Evolutionary conservation across 2,888 invertebrate species (phyloP).

Genomic region (Tanypteryx hageni): DNA sequence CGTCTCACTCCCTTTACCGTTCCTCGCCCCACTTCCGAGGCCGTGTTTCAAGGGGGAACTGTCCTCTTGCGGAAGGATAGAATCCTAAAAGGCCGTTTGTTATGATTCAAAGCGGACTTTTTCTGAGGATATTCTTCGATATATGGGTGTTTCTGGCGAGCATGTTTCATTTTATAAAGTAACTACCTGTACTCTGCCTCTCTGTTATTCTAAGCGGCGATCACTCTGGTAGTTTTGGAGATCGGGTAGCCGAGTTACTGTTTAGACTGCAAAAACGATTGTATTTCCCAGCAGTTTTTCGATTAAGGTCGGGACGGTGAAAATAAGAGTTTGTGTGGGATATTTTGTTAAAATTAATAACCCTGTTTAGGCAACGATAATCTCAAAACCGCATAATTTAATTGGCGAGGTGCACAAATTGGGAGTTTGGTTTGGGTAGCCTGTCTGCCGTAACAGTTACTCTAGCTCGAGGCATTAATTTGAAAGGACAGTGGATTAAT

Average conservation of each 20-base stretch:
- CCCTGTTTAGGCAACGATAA: too few species aligned
- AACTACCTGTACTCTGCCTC: neutral
- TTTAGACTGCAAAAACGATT: neutral
- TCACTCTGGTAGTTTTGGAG: neutral
- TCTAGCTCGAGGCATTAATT: too few species aligned
- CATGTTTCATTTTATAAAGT: conserved; percentile 48
- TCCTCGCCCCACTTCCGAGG: neutral
- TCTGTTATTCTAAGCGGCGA: conserved; percentile 28
- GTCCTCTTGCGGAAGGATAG: neutral
- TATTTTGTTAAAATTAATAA: too few species aligned
- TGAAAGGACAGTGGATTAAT: too few species aligned
- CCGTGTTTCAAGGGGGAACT: conserved; percentile 13
- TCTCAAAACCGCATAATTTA: too few species aligned
- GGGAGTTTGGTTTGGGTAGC: too few species aligned
- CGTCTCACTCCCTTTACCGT: neutral
- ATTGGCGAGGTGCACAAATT: too few species aligned
- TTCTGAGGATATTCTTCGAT: neutral
- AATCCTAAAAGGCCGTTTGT: conserved; percentile 34
- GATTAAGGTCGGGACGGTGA: neutral
- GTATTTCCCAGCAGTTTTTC: neutral
- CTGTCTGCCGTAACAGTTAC: too few species aligned
- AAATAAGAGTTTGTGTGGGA: too few species aligned
- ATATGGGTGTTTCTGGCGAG: neutral
- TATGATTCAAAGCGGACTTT: conserved; percentile 47
- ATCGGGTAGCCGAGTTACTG: neutral